Conservation (phyloP, 2,888 invertebrate genomes). For the Rugalucina vietnamica region DNA sequence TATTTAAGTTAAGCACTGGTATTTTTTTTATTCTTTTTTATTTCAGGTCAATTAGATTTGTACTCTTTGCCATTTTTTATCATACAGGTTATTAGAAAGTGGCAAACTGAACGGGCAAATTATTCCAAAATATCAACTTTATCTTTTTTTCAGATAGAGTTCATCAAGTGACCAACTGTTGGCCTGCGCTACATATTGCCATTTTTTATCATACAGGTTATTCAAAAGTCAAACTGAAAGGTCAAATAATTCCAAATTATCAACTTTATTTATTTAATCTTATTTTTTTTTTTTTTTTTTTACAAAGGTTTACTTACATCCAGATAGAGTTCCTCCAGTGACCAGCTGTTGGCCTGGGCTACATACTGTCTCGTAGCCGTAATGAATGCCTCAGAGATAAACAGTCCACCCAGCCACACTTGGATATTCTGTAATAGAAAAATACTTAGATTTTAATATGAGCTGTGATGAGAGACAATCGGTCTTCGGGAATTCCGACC, state of each 20-base stretch:
- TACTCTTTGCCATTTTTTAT: neutral
- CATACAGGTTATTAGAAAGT: neutral
- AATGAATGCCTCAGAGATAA: slow-evolving; percentile 99
- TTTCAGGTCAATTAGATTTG: no score
- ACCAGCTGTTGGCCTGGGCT: slow-evolving; percentile 91
- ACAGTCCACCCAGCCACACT: slow-evolving; percentile 98
- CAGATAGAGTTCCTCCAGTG: slow-evolving; percentile 96
- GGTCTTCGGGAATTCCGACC: no score
- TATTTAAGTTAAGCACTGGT: no score
- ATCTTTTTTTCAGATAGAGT: slow-evolving; percentile 92
- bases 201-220: neutral
- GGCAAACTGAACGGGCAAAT: neutral
- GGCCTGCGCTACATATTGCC: slow-evolving; percentile 86
- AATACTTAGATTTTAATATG: no score
- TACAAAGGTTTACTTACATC: slow-evolving; percentile 88
- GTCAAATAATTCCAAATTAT: neutral
- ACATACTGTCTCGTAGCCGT: slow-evolving; percentile 99
- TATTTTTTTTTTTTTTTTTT: no score
- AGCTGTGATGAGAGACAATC: no score
- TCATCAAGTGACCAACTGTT: slow-evolving; percentile 97
- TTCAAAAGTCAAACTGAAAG: neutral
- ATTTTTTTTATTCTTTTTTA: no score
- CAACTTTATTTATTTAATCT: no score
- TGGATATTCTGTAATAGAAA: slow-evolving; percentile 92
- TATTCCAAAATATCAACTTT: no score